These are phyloP conservation scores for Mobula birostris DNA, from an alignment of 2,113 vertebrate species.

Conservation along the genomic window DNA sequence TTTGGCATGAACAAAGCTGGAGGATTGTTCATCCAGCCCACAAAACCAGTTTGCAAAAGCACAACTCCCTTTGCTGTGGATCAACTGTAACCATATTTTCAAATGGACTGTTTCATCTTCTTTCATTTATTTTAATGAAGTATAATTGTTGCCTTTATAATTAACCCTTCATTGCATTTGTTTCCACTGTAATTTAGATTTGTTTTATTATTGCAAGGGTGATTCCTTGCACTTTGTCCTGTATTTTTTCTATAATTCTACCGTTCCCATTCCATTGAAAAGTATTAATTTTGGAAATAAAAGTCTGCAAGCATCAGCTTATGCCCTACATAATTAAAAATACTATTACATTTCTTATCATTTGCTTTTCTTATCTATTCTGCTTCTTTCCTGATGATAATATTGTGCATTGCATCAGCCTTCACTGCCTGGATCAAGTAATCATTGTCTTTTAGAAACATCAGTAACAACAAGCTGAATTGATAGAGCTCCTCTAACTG, in stretches of 20 bases:
- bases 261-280: neutral
- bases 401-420: neutral
- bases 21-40: neutral
- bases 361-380: neutral
- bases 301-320: neutral
- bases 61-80: neutral
- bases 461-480: neutral
- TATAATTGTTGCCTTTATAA: constrained; percentile 26
- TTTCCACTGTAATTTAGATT: neutral
- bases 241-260: no score
- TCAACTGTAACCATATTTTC: constrained; percentile 18
- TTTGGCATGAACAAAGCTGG: constrained; percentile 31
- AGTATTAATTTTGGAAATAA: neutral
- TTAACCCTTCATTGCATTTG: neutral
- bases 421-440: neutral
- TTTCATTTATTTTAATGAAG: neutral
- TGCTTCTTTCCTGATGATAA: neutral
- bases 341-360: neutral
- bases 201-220: neutral
- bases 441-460: neutral
- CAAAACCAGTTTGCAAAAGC: constrained; percentile 16
- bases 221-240: neutral
- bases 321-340: neutral
- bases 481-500: neutral
- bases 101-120: constrained; percentile 5